phyloP scores from a whole-genome alignment of 2,113 vertebrate genomes.

The Danio rerio region DNA sequence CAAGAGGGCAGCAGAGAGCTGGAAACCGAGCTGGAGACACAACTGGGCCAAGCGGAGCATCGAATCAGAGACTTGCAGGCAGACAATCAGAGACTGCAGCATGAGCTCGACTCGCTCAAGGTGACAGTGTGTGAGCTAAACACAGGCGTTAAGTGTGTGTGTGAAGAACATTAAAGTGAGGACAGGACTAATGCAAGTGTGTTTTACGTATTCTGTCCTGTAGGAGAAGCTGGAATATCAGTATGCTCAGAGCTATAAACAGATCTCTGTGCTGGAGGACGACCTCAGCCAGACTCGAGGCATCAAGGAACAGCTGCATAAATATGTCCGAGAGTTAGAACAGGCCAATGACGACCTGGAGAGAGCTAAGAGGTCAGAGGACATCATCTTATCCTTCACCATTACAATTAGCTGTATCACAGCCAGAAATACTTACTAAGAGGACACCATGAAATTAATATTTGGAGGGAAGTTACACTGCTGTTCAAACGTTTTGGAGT shows the following conservation, averaged over 20 bases:
- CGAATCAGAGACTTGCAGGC: conserved; percentile 91
- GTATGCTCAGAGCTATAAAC: conserved; percentile 95
- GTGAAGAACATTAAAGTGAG: not conserved
- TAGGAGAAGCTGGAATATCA: conserved; percentile 96
- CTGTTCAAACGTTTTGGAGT: not conserved
- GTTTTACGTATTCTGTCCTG: not conserved
- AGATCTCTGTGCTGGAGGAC: conserved; percentile 93
- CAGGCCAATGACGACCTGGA: conserved; percentile 98
- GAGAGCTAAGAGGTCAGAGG: conserved; percentile 88
- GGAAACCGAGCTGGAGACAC: conserved; percentile 95
- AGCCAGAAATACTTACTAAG: not conserved
- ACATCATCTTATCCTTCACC: not conserved
- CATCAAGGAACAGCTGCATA: conserved; percentile 96
- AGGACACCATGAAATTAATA: no score
- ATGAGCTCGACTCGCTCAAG: conserved; percentile 91
- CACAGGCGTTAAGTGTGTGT: not conserved
- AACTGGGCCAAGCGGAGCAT: conserved; percentile 92
- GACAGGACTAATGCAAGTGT: not conserved
- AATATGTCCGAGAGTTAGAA: conserved; percentile 95
- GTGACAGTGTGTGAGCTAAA: conserved; percentile 65
- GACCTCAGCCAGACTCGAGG: conserved; percentile 92
- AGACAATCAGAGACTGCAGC: conserved; percentile 92
- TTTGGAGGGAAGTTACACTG: not conserved
- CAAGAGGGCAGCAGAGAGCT: conserved; percentile 97
- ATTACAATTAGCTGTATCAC: not conserved